Evolutionary conservation across 2,113 vertebrate genomes (phyloP), one percentile per base, ranked within the genome.

Genomic region (Etheostoma cragini): DNA sequence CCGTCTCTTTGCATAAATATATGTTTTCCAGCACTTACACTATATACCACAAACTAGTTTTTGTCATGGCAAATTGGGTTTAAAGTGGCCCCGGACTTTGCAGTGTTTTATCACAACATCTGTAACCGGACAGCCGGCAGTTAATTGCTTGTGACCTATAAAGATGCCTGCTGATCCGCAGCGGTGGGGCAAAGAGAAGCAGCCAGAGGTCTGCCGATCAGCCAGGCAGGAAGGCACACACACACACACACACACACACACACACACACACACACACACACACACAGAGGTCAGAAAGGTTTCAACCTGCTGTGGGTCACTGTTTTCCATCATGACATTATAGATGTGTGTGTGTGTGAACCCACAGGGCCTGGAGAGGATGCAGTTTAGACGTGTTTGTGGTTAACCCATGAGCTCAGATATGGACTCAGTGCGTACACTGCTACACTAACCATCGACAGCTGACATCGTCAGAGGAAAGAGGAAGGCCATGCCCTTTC

Each of bases 81-180:
- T 8, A 8, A 49, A 22, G 15, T 24, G 10, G 17, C 15, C 42
- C 0, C 15, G 6, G 16, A 19, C 1, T n/a, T 69, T 15, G 19
- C 53, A 0, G 67, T 19, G 24, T 49, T 67, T 58, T 21, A 4
- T 63, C 46, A 53, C 45, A 24, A 11, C 46, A 62, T 1, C 16
- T 68, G 45, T 74, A 54, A 69, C 70, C 61, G 76, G 66, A 68
- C 79, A 81, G 83, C 38, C 65, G 76, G 16, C 71, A 49, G 30
- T 63, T 61, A 79, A 72, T 79, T 80, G 72, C 67, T 17, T 46
- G 70, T 90, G 87, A 89, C 84, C 88, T 84, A 65, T 73, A 24
- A 38, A 47, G 75, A 76, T 66, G 76, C 82, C 63, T 19, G 86
- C 76, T 73, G 78, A 71, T 83, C 70, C 81, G 26, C 88, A 76